Conservation (phyloP, 2,797 vertebrate genomes). For the Hoplostethus mediterraneus region DNA sequence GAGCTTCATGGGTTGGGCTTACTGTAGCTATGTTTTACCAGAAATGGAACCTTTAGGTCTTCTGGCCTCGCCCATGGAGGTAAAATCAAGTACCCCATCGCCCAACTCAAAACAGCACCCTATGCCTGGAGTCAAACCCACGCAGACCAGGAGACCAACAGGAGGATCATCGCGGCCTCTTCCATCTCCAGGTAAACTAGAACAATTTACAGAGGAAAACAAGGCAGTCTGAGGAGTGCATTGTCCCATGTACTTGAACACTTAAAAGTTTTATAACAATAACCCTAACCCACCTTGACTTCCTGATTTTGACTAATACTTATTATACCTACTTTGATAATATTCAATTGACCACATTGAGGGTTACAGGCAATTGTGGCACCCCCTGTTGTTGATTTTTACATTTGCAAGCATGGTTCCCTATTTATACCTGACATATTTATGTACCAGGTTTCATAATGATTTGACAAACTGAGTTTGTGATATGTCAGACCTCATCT, state of each 20-base stretch:
- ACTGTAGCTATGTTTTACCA: constrained; percentile 25
- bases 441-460: not conserved
- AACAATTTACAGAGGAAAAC: not conserved
- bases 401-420: not conserved
- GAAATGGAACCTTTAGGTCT: constrained; percentile 66
- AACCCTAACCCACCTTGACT: too few relatives aligned
- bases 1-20: too few relatives aligned
- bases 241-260: too few relatives aligned
- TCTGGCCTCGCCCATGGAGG: constrained; percentile 55
- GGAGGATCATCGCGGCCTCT: constrained; percentile 90
- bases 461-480: not conserved
- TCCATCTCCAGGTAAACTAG: constrained; percentile 88
- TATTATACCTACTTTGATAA: not conserved
- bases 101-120: constrained; percentile 83
- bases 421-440: not conserved
- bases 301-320: too few relatives aligned
- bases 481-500: too few relatives aligned
- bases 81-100: constrained; percentile 60
- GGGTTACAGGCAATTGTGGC: too few relatives aligned
- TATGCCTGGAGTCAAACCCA: constrained; percentile 84
- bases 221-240: not conserved
- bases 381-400: too few relatives aligned
- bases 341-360: not conserved
- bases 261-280: too few relatives aligned
- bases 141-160: constrained; percentile 89